A percentile compares a stretch with the other conserved stretches of the same genome.
These are phyloP conservation scores for Hoplostethus atlanticus DNA, from an alignment of 2,797 vertebrate genomes.

Conservation along the genomic window DNA sequence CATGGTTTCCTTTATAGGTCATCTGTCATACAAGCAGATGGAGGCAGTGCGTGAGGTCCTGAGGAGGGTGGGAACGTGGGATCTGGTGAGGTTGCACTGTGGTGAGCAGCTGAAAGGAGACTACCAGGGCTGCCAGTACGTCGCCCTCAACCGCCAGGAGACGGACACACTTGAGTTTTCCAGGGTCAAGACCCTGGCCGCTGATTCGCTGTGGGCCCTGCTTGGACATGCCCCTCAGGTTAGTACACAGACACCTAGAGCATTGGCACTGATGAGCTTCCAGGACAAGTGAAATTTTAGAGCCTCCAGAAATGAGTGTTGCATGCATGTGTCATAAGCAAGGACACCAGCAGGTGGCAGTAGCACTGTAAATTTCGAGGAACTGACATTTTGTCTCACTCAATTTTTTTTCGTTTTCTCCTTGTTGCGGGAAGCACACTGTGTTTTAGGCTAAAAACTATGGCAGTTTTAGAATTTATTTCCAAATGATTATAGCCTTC, in stretches of 20 bases:
- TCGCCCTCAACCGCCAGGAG: conserved; percentile 81
- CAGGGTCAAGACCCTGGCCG: conserved; percentile 63
- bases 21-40: conserved; percentile 85
- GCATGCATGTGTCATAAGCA: background rate
- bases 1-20: conserved; percentile 68
- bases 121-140: conserved; percentile 81
- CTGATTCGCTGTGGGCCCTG: conserved; percentile 81
- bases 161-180: conserved; percentile 82
- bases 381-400: background rate
- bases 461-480: conserved; percentile 16
- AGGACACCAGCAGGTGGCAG: conserved; percentile 76
- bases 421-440: conserved; percentile 11
- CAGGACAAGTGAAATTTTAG: background rate
- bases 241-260: conserved; percentile 37
- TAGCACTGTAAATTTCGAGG: conserved; percentile 41
- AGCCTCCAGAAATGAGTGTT: background rate
- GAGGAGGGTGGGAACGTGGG: conserved; percentile 82
- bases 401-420: background rate
- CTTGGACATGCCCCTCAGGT: conserved; percentile 85
- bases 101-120: conserved; percentile 83
- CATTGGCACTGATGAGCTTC: conserved; percentile 4
- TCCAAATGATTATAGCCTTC: background rate
- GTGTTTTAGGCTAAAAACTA: conserved; percentile 20
- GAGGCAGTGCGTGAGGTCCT: conserved; percentile 72
- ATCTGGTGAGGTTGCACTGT: conserved; percentile 74